Conservation (phyloP, 2,113 vertebrate genomes). For the Lagopus muta region DNA sequence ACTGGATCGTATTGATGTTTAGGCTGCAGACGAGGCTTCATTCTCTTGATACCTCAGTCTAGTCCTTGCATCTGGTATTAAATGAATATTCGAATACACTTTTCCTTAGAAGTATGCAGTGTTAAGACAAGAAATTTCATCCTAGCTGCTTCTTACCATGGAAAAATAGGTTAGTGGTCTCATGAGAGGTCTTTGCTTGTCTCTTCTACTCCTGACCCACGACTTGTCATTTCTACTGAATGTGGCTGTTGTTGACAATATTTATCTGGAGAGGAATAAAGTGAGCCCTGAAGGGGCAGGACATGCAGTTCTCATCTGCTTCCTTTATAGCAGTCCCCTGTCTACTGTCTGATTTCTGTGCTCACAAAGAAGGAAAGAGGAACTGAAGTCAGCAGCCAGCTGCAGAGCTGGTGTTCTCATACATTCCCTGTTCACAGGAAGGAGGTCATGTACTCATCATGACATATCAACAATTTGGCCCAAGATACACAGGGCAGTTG, state of each 20-base stretch:
- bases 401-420: neutral
- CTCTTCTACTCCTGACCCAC: neutral
- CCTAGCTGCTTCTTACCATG: neutral
- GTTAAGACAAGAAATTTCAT: neutral
- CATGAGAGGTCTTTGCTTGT: constrained; percentile 35
- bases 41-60: neutral
- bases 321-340: neutral
- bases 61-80: neutral
- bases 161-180: constrained; percentile 37
- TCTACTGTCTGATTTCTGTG: neutral
- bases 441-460: neutral
- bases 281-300: neutral
- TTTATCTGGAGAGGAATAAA: neutral
- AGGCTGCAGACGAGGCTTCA: neutral
- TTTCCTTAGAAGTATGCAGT: neutral
- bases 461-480: neutral
- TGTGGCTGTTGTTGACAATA: neutral
- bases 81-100: neutral
- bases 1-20: neutral
- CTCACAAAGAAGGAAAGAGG: neutral
- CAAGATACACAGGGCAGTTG: neutral
- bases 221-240: neutral
- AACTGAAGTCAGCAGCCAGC: neutral
- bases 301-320: neutral
- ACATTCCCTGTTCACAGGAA: neutral